Evolutionary conservation across 1,140 invertebrate genomes (phyloP).

Genomic region (Heliconius hewitsoni): DNA sequence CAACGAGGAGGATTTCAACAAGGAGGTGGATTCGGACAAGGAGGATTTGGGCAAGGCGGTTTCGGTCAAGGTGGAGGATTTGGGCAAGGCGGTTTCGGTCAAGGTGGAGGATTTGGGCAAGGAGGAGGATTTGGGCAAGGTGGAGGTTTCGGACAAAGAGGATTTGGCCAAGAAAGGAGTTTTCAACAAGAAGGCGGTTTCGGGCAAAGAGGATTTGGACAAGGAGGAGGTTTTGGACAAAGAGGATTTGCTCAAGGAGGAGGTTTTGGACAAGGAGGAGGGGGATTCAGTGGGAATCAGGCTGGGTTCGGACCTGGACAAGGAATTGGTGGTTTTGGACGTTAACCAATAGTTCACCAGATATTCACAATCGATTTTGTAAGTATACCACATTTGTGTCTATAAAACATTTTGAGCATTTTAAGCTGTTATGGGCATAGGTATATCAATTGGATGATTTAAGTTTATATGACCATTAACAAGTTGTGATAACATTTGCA

Average conservation of each 20-base stretch:
- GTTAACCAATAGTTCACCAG: background rate
- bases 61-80: background rate
- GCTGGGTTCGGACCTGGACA: conserved; percentile 17
- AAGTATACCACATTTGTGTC: background rate
- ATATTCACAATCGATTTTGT: background rate
- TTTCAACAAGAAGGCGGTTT: background rate
- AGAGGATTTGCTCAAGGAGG: background rate
- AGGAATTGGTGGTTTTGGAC: conserved; percentile 30
- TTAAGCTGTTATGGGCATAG: background rate
- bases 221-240: conserved; percentile 19
- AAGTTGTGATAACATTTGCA: conserved; percentile 48
- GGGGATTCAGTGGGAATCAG: conserved; percentile 16
- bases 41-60: background rate
- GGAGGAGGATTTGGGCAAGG: background rate
- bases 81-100: background rate
- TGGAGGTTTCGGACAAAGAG: background rate
- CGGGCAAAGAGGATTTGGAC: background rate
- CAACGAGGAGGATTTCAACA: background rate
- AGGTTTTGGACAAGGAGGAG: conserved; percentile 23
- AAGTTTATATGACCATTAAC: conserved; percentile 37
- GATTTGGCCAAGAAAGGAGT: background rate
- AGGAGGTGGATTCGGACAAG: background rate
- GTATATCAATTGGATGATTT: conserved; percentile 27
- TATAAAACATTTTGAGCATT: background rate
- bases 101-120: background rate